phyloP scores from a whole-genome alignment of 2,797 vertebrate species.

The Falco biarmicus region DNA sequence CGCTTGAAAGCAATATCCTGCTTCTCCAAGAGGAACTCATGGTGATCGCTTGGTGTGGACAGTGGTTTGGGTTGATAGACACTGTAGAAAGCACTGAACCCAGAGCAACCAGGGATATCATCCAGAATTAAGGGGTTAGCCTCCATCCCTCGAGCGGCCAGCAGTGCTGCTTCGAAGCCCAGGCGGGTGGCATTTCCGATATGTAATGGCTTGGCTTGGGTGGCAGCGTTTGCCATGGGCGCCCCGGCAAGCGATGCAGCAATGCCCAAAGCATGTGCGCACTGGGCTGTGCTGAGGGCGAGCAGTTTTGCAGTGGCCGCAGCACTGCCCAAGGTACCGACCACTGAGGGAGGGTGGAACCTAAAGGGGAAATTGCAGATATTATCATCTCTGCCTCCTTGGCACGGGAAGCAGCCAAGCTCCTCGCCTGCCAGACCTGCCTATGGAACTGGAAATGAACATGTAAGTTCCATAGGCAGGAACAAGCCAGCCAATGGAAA shows the following conservation, averaged over 20 bases:
- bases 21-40: conserved; percentile 84
- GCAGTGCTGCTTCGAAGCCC: conserved; percentile 87
- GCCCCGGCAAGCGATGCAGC: conserved; percentile 88
- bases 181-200: conserved; percentile 87
- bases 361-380: conserved; percentile 55
- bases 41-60: conserved; percentile 46
- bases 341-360: conserved; percentile 90
- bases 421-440: neutral
- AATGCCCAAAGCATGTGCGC: conserved; percentile 85
- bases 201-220: conserved; percentile 88
- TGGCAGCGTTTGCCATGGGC: conserved; percentile 91
- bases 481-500: neutral
- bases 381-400: neutral
- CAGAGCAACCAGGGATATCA: conserved; percentile 81
- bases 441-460: neutral
- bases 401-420: neutral
- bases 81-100: conserved; percentile 87
- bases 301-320: conserved; percentile 86
- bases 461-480: no score
- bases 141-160: conserved; percentile 86
- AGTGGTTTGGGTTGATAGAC: conserved; percentile 81
- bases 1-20: conserved; percentile 90
- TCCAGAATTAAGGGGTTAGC: conserved; percentile 85
- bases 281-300: conserved; percentile 77
- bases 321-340: conserved; percentile 89